These are phyloP conservation scores for Fragum sueziense DNA, from an alignment of 2,888 invertebrate genomes.

Conservation along the genomic window DNA sequence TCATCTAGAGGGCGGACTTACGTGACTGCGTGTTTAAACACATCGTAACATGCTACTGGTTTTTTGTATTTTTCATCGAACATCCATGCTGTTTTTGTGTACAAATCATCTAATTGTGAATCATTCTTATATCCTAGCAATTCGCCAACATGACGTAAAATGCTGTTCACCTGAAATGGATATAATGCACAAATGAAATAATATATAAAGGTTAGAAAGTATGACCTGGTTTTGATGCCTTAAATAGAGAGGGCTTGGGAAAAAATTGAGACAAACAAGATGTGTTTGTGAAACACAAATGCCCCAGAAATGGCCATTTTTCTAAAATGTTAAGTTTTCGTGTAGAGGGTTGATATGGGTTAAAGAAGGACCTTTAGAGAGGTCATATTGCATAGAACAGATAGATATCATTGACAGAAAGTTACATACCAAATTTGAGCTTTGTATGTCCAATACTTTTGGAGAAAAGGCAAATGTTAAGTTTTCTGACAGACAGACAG, in stretches of 20 bases:
- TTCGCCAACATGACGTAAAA: conserved; percentile 98
- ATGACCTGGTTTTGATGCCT: too few species aligned
- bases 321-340: not conserved
- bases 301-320: too few species aligned
- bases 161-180: conserved; percentile 90
- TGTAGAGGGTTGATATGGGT: not conserved
- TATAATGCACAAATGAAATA: too few species aligned
- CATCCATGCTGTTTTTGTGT: conserved; percentile 98
- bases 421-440: not conserved
- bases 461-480: not conserved
- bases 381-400: too few species aligned
- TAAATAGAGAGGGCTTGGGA: too few species aligned
- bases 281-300: too few species aligned
- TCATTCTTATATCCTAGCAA: conserved; percentile 94
- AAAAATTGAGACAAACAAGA: too few species aligned
- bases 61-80: conserved; percentile 98
- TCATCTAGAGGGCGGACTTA: too few species aligned
- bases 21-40: conserved; percentile 99
- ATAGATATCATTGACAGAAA: not conserved
- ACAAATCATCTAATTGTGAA: conserved; percentile 96
- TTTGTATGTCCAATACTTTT: not conserved
- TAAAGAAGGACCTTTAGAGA: not conserved
- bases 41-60: conserved; percentile 98
- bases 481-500: too few species aligned
- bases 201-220: not conserved